Percentiles rank a stretch among this genome's conserved stretches.
These are phyloP conservation scores for Odontocerum albicorne DNA, from an alignment of 2,888 invertebrate species.

Conservation along the genomic window DNA sequence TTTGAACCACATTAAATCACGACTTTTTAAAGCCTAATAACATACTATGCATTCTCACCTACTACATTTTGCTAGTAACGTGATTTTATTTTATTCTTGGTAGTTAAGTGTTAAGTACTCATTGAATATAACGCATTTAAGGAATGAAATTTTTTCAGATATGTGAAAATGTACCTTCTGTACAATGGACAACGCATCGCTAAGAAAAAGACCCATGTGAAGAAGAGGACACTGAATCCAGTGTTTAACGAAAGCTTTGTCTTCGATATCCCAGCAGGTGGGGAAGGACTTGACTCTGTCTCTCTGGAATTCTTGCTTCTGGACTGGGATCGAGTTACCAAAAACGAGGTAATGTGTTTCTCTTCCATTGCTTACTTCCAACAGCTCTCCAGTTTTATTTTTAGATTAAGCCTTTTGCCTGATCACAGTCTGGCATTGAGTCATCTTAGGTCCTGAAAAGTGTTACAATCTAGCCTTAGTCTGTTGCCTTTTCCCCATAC, in stretches of 20 bases:
- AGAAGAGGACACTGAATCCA: conserved; percentile 95
- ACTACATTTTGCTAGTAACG: too few relatives aligned
- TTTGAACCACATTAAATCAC: too few relatives aligned
- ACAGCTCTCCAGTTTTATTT: too few relatives aligned
- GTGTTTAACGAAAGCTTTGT: conserved; percentile 99
- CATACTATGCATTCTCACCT: too few relatives aligned
- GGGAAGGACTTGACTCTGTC: conserved; percentile 78
- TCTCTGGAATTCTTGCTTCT: conserved; percentile 86
- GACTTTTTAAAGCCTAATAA: too few relatives aligned
- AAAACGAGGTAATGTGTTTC: conserved; percentile 79
- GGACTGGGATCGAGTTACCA: conserved; percentile 98
- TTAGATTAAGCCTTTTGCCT: too few relatives aligned
- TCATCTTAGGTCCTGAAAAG: background rate
- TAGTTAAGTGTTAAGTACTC: too few relatives aligned
- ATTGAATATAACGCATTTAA: too few relatives aligned
- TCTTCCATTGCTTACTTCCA: background rate
- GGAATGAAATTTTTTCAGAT: conserved; percentile 46
- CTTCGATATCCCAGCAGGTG: conserved; percentile 88
- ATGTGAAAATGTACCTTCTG: conserved; percentile 94
- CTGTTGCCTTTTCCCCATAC: too few relatives aligned
- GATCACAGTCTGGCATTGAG: background rate
- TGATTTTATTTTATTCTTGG: too few relatives aligned
- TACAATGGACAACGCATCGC: conserved; percentile 98
- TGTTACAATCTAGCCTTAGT: too few relatives aligned
- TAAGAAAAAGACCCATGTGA: conserved; percentile 99